phyloP scores from a whole-genome alignment of 2,113 vertebrate genomes.

The Pygoscelis adeliae region DNA sequence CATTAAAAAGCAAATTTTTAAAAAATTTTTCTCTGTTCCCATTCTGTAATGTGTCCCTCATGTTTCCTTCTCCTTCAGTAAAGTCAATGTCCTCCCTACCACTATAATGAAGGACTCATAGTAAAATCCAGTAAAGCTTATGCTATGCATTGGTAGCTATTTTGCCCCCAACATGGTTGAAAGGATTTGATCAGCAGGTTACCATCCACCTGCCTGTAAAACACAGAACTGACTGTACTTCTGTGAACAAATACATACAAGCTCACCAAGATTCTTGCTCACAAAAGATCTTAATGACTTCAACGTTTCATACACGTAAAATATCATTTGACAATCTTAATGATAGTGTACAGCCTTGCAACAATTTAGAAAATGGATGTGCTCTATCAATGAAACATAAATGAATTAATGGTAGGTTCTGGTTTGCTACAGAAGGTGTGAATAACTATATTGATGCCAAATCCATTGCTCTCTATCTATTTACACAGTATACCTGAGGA shows the following conservation, averaged over 20 bases:
- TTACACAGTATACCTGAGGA: neutral
- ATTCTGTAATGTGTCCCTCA: neutral
- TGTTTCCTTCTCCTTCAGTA: neutral
- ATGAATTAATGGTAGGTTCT: neutral
- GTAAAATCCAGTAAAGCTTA: neutral
- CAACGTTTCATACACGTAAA: neutral
- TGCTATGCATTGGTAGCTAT: neutral
- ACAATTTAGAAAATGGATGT: neutral
- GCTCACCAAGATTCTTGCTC: neutral
- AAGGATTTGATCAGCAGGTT: neutral
- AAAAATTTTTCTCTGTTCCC: neutral
- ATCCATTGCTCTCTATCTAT: neutral
- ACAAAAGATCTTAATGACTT: neutral
- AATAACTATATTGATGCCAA: neutral
- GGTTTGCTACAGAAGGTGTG: neutral
- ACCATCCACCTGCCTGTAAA: neutral
- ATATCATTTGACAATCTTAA: neutral
- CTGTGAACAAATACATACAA: neutral
- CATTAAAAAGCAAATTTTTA: neutral
- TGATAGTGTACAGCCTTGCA: neutral
- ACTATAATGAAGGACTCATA: neutral
- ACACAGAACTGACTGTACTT: neutral
- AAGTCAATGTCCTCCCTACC: neutral
- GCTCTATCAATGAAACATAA: neutral
- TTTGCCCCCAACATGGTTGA: neutral